A percentile compares a stretch with the other conserved stretches of the same genome.
Conservation (phyloP, 2,888 invertebrate species). For the Tryphoninae sp. region DNA sequence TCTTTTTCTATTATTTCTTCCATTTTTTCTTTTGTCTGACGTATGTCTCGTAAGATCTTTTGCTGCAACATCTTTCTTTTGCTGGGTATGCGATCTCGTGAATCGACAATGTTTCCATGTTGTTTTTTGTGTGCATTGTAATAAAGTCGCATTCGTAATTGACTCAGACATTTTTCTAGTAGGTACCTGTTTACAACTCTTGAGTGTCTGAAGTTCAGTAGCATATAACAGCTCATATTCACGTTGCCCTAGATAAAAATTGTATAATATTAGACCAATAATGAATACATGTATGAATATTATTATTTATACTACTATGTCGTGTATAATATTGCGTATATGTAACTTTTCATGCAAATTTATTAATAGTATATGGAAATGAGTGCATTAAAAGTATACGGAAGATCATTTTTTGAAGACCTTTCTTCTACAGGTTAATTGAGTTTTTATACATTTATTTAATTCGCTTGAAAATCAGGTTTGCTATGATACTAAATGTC, state of each 20-base stretch:
- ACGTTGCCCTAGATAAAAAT: conserved; percentile 24
- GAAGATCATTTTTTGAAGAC: too few relatives aligned
- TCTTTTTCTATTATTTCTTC: conserved; percentile 91
- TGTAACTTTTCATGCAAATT: neutral
- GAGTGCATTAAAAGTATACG: too few relatives aligned
- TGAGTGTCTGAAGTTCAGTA: conserved; percentile 67
- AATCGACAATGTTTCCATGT: conserved; percentile 61
- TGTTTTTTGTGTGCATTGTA: conserved; percentile 68
- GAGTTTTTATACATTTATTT: neutral
- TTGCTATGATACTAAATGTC: neutral
- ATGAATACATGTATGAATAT: neutral
- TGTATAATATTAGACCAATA: neutral
- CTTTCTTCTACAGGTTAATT: too few relatives aligned
- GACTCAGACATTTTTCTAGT: conserved; percentile 71
- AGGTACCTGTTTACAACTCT: conserved; percentile 68
- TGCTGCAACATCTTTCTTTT: conserved; percentile 71
- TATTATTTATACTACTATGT: neutral
- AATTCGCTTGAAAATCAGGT: neutral
- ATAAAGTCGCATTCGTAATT: conserved; percentile 71
- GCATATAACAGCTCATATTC: conserved; percentile 72
- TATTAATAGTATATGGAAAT: neutral
- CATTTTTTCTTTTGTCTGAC: conserved; percentile 84
- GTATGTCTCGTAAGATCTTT: conserved; percentile 74
- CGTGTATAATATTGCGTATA: neutral
- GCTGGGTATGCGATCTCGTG: conserved; percentile 64